phyloP scores from a whole-genome alignment of 2,113 vertebrate species.

The Entelurus aequoreus region DNA sequence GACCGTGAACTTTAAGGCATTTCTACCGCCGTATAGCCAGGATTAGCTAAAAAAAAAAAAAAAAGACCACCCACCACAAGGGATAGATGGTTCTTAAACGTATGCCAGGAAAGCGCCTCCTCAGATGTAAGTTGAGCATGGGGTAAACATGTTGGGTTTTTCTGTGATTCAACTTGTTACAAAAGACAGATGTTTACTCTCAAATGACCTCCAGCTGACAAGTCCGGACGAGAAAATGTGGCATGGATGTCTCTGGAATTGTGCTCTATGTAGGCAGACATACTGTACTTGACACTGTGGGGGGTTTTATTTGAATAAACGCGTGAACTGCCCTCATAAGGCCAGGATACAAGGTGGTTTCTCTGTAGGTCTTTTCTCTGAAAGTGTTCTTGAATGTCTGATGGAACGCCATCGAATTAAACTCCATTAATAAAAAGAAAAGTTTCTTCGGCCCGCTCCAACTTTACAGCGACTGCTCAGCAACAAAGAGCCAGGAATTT shows the following conservation, averaged over 20 bases:
- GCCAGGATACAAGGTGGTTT: not conserved
- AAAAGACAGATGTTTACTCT: conserved; percentile 60
- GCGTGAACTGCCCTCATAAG: not conserved
- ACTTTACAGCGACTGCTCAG: conserved; percentile 42
- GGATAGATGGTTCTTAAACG: conserved; percentile 34
- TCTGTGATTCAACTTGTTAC: conserved; percentile 52
- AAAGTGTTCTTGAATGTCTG: not conserved
- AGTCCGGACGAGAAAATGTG: conserved; percentile 41
- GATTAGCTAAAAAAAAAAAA: conserved; percentile 9
- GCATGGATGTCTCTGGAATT: conserved; percentile 46
- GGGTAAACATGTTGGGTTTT: conserved; percentile 55
- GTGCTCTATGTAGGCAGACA: conserved; percentile 33
- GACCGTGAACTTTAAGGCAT: conserved; percentile 56
- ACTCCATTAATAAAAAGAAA: conserved; percentile 10
- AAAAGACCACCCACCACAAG: conserved; percentile 62
- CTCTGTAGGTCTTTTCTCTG: not conserved
- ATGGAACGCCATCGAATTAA: not conserved
- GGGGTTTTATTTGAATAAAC: conserved; percentile 29
- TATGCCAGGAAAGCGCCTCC: conserved; percentile 64
- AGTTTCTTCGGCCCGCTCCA: conserved; percentile 21
- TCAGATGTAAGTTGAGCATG: conserved; percentile 48
- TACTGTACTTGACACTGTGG: conserved; percentile 26
- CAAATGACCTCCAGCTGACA: conserved; percentile 48
- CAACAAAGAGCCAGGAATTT: conserved; percentile 57
- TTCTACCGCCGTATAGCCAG: conserved; percentile 27